Percentiles rank a stretch among this genome's conserved stretches.
Evolutionary conservation across 2,113 vertebrate genomes (phyloP).

Genomic region (Taurulus bubalis): DNA sequence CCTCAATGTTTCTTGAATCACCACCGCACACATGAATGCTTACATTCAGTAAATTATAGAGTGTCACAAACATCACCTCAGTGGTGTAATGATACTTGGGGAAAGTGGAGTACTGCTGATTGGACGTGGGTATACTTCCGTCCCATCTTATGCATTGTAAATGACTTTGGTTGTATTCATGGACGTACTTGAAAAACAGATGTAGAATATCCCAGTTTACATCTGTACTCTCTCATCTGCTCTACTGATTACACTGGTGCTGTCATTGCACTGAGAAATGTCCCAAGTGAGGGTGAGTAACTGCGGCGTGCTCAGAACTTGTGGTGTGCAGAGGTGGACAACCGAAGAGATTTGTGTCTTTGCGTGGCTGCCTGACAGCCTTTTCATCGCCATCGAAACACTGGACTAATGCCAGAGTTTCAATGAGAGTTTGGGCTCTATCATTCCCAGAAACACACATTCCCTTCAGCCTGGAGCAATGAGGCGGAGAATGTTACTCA

Average conservation of each 20-base stretch:
- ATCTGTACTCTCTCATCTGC: neutral
- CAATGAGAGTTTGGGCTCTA: neutral
- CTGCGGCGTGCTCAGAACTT: constrained; percentile 2
- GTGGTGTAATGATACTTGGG: constrained; percentile 24
- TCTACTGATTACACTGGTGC: neutral
- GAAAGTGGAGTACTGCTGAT: constrained; percentile 41
- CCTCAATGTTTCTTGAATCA: too few relatives aligned
- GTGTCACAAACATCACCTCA: constrained; percentile 28
- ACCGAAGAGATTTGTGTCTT: constrained; percentile 53
- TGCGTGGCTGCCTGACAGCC: constrained; percentile 16
- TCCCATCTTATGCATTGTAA: constrained; percentile 69
- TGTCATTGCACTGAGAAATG: constrained; percentile 7
- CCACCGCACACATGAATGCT: too few relatives aligned
- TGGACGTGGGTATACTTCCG: constrained; percentile 36
- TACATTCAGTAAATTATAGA: neutral
- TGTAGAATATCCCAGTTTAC: constrained; percentile 13
- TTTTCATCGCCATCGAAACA: constrained; percentile 33
- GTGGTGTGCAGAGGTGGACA: constrained; percentile 33
- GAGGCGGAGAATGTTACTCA: constrained; percentile 20
- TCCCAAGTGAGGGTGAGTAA: constrained; percentile 4
- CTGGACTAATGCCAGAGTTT: constrained; percentile 55
- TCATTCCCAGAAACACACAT: constrained; percentile 49
- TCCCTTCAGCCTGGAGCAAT: constrained; percentile 22
- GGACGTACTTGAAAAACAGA: constrained; percentile 22
- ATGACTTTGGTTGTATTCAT: constrained; percentile 36